Percentiles rank a stretch among this genome's conserved stretches.
Evolutionary conservation across 2,888 invertebrate genomes (phyloP).

Genomic region (Podotricha telesiphe): DNA sequence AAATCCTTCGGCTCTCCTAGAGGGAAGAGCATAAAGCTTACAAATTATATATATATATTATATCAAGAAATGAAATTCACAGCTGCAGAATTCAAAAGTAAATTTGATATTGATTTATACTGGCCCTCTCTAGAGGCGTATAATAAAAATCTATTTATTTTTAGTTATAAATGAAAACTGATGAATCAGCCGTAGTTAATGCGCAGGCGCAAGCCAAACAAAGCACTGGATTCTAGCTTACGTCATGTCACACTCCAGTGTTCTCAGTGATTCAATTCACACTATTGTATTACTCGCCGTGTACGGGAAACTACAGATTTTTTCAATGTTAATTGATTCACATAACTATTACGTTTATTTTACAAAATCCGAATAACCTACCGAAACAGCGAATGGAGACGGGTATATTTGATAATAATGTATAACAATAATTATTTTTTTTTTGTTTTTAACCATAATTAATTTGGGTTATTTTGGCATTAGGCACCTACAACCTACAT

Average conservation of each 20-base stretch:
- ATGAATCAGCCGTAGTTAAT: conserved; percentile 32
- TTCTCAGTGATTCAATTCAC: conserved; percentile 24
- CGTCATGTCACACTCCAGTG: conserved; percentile 39
- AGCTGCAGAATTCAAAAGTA: too few relatives aligned
- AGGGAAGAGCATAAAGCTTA: too few relatives aligned
- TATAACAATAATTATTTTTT: too few relatives aligned
- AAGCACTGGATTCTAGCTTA: conserved; percentile 32
- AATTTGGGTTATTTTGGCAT: too few relatives aligned
- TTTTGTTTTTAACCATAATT: too few relatives aligned
- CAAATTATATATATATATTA: too few relatives aligned
- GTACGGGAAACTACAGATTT: conserved; percentile 25
- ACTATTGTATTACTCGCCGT: conserved; percentile 24
- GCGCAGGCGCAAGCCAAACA: conserved; percentile 36
- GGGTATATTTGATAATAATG: too few relatives aligned
- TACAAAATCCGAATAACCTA: too few relatives aligned
- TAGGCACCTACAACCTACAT: too few relatives aligned
- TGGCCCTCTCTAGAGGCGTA: not conserved
- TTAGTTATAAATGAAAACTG: not conserved
- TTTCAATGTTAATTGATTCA: not conserved
- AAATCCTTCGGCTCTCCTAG: too few relatives aligned
- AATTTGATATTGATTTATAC: not conserved
- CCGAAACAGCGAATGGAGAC: too few relatives aligned
- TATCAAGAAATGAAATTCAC: too few relatives aligned
- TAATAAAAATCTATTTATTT: not conserved
- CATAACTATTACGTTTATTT: not conserved